Conservation (phyloP, 1,140 invertebrate genomes). For the Drosophila novamexicana region DNA sequence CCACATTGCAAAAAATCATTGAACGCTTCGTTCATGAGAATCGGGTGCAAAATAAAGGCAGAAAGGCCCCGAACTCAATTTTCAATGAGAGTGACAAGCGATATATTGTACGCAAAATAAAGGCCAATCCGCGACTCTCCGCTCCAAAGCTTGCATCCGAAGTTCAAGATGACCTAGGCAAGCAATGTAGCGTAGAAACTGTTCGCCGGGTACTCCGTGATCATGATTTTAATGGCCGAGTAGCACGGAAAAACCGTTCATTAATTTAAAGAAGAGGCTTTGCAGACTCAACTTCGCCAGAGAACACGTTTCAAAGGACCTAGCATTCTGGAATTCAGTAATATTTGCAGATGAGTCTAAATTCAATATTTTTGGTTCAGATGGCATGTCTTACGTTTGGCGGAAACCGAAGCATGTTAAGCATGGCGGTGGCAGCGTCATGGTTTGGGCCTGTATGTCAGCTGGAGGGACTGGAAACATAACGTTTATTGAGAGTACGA, state of each 20-base stretch:
- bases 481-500: slow-evolving; percentile 16
- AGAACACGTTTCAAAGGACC: neutral
- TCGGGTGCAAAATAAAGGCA: too few relatives aligned
- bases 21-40: too few relatives aligned
- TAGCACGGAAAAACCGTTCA: slow-evolving; percentile 16
- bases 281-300: neutral
- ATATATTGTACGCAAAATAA: too few relatives aligned
- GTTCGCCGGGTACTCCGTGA: neutral
- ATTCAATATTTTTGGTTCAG: slow-evolving; percentile 15
- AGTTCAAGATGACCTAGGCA: too few relatives aligned
- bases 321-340: slow-evolving; percentile 1
- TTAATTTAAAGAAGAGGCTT: neutral
- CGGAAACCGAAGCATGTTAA: slow-evolving; percentile 4
- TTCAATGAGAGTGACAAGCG: too few relatives aligned
- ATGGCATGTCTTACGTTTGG: slow-evolving; percentile 2
- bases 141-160: too few relatives aligned
- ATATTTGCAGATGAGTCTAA: slow-evolving; percentile 17
- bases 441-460: slow-evolving; percentile 32
- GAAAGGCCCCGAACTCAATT: too few relatives aligned
- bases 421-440: slow-evolving; percentile 8
- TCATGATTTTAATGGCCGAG: slow-evolving; percentile 17
- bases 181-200: too few relatives aligned
- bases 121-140: too few relatives aligned
- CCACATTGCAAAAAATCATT: too few relatives aligned
- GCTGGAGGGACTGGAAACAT: slow-evolving; percentile 18